Conservation (phyloP, 2,113 vertebrate genomes). For the Cheilinus undulatus region DNA sequence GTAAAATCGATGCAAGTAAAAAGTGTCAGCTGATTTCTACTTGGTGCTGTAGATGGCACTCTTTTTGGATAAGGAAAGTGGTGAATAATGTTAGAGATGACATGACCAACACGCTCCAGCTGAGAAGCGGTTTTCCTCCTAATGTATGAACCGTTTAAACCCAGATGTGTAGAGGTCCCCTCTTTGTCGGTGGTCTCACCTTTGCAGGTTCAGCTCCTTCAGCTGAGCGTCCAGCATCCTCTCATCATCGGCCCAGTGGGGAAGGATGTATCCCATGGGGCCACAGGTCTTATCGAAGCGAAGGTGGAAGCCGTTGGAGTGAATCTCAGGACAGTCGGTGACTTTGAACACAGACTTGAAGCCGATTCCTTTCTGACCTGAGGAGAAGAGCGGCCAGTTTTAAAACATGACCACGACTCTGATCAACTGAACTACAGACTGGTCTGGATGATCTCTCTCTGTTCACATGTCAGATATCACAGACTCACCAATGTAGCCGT, state of each 20-base stretch:
- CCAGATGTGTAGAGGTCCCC: not conserved
- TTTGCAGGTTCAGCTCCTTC: constrained; percentile 62
- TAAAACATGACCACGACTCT: too few species aligned
- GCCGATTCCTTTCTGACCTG: constrained; percentile 87
- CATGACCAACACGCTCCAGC: too few species aligned
- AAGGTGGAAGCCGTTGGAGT: constrained; percentile 86
- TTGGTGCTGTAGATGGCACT: too few species aligned
- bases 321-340: constrained; percentile 86
- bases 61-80: too few species aligned
- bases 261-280: constrained; percentile 87
- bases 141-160: too few species aligned
- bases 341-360: constrained; percentile 88
- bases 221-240: constrained; percentile 58
- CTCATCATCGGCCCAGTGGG: constrained; percentile 82
- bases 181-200: constrained; percentile 49
- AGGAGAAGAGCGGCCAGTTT: not conserved
- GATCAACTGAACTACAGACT: too few species aligned
- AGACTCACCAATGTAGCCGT: constrained; percentile 85
- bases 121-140: too few species aligned
- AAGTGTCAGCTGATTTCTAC: too few species aligned
- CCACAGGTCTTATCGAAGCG: constrained; percentile 82
- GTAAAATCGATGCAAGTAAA: too few species aligned
- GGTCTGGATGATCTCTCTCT: not conserved
- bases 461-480: not conserved
- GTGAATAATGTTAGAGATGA: too few species aligned